phyloP scores from a whole-genome alignment of 2,888 invertebrate species.

The Nomada goodeniana region DNA sequence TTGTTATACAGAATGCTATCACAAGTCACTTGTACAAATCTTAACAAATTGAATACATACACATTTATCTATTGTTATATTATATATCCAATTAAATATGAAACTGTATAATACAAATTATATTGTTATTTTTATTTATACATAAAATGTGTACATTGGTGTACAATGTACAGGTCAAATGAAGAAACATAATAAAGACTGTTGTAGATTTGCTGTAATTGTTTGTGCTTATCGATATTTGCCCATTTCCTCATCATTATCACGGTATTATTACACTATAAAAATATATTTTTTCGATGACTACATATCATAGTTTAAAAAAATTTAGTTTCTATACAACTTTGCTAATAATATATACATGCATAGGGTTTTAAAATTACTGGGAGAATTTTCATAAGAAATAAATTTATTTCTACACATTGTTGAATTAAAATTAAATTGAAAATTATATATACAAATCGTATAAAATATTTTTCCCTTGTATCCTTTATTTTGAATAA shows the following conservation, averaged over 20 bases:
- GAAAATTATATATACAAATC: conserved; percentile 48
- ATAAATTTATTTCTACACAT: conserved; percentile 64
- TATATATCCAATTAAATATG: conserved; percentile 79
- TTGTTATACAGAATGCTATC: conserved; percentile 73
- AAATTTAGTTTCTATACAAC: conserved; percentile 8
- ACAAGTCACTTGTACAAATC: conserved; percentile 81
- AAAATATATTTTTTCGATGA: conserved; percentile 1
- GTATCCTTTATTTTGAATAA: conserved; percentile 36
- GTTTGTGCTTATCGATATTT: conserved; percentile 18
- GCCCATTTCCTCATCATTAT: conserved; percentile 2
- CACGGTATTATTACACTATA: neutral
- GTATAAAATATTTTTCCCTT: conserved; percentile 54
- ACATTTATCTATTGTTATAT: conserved; percentile 80
- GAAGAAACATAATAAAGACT: conserved; percentile 83
- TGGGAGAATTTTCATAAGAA: conserved; percentile 46
- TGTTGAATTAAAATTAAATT: conserved; percentile 53
- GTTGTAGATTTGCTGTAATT: conserved; percentile 79
- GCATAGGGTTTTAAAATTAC: conserved; percentile 50
- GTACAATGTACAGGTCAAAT: conserved; percentile 76
- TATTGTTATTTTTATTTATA: conserved; percentile 82
- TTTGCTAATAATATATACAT: conserved; percentile 17
- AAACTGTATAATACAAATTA: conserved; percentile 80
- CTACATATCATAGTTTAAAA: neutral
- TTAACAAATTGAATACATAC: conserved; percentile 72
- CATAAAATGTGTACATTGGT: conserved; percentile 76